Percentiles rank a stretch among this genome's conserved stretches.
Evolutionary conservation across 2,888 invertebrate species (phyloP).

Genomic region (Diadromus collaris): DNA sequence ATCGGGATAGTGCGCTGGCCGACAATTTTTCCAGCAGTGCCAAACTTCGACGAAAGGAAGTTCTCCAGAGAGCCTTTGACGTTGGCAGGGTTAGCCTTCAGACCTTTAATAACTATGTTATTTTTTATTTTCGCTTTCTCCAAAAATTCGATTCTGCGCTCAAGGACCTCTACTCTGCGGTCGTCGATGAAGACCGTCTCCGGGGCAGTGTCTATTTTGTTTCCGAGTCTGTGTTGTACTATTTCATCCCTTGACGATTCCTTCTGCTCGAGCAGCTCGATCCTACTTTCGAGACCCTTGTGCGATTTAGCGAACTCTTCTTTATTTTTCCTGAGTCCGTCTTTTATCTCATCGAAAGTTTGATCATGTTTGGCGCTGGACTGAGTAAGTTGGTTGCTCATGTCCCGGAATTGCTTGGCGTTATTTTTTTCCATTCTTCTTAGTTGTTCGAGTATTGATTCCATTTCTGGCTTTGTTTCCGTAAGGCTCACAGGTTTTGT

Average conservation of each 20-base stretch:
- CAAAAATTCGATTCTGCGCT: conserved; percentile 8
- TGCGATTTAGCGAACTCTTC: conserved; percentile 6
- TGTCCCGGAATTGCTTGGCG: conserved; percentile 1
- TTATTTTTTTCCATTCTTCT: conserved; percentile 6
- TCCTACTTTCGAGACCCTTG: not conserved
- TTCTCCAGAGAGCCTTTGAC: not conserved
- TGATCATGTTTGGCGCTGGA: conserved; percentile 1
- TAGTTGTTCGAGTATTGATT: conserved; percentile 4
- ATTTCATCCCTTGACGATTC: not conserved
- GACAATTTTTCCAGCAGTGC: conserved; percentile 63
- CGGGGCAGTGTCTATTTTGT: not conserved
- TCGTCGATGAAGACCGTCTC: not conserved
- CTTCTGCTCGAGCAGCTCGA: not conserved
- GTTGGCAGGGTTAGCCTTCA: not conserved
- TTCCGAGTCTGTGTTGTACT: not conserved
- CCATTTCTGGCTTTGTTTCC: not conserved
- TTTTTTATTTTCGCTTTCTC: conserved; percentile 27
- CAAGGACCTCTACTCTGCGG: conserved; percentile 10
- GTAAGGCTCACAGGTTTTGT: not conserved
- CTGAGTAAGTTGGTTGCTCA: conserved; percentile 1
- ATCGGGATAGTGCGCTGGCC: conserved; percentile 8
- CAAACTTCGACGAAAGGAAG: conserved; percentile 19
- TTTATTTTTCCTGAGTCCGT: conserved; percentile 12
- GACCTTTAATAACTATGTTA: conserved; percentile 13
- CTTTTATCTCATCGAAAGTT: conserved; percentile 13